phyloP scores from a whole-genome alignment of 2,888 invertebrate species.

The Lottia gigantea region DNA sequence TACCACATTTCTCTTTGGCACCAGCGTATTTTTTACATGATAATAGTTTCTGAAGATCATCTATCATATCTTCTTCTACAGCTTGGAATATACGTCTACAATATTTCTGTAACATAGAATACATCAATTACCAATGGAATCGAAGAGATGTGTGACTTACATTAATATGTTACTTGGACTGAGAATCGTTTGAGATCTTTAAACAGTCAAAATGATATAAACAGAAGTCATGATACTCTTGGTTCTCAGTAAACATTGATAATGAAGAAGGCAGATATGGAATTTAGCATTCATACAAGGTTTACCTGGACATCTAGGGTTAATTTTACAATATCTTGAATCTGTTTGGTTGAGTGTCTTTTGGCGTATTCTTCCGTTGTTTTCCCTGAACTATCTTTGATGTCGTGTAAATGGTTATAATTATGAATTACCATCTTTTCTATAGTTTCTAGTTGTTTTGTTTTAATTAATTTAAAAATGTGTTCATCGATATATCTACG shows the following conservation, averaged over 20 bases:
- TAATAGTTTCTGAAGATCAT: slow-evolving; percentile 55
- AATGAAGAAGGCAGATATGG: too few species aligned
- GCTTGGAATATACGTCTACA: slow-evolving; percentile 54
- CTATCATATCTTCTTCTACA: slow-evolving; percentile 51
- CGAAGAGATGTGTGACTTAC: too few species aligned
- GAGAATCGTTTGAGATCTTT: too few species aligned
- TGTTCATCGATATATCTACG: slow-evolving; percentile 45
- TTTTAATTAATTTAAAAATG: slow-evolving; percentile 48
- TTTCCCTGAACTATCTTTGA: slow-evolving; percentile 40
- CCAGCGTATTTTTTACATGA: slow-evolving; percentile 53
- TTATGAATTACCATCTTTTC: slow-evolving; percentile 59
- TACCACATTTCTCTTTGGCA: slow-evolving; percentile 58
- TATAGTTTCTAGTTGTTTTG: slow-evolving; percentile 46
- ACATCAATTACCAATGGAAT: neutral
- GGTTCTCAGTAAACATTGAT: too few species aligned
- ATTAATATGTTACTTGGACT: too few species aligned
- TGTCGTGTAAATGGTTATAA: slow-evolving; percentile 62
- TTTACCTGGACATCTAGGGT: slow-evolving; percentile 57
- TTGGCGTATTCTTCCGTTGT: slow-evolving; percentile 57
- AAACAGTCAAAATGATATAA: too few species aligned
- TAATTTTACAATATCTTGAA: slow-evolving; percentile 52
- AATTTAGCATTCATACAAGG: neutral
- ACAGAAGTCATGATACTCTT: too few species aligned
- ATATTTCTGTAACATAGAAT: slow-evolving; percentile 37
- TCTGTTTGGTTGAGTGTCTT: slow-evolving; percentile 51